A percentile compares a stretch with the other conserved stretches of the same genome.
phyloP scores from a whole-genome alignment of 2,888 invertebrate species.

The Stenchaetothrips biformis region DNA sequence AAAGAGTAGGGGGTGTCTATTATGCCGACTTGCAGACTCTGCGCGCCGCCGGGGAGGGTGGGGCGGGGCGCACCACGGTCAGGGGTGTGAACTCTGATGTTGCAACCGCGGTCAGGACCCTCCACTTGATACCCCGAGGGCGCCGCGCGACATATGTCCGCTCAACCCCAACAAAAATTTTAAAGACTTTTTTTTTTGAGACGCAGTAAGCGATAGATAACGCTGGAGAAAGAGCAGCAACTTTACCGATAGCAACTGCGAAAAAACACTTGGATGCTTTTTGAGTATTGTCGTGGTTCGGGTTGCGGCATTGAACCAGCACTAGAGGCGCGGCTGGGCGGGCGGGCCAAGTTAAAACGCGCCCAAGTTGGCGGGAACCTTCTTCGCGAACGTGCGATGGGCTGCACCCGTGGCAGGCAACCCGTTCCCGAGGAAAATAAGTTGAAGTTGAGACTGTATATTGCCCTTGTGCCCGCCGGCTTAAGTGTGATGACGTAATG shows the following conservation, averaged over 20 bases:
- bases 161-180: too few relatives aligned
- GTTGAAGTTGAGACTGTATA: neutral
- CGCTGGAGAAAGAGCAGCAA: too few relatives aligned
- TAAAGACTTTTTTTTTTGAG: neutral
- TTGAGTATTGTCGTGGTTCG: too few relatives aligned
- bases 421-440: neutral
- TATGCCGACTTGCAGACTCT: neutral
- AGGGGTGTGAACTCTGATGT: conserved; percentile 14
- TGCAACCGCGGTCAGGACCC: conserved; percentile 1
- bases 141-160: neutral
- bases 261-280: too few relatives aligned
- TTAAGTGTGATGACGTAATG: conserved; percentile 20
- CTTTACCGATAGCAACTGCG: too few relatives aligned
- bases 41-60: neutral
- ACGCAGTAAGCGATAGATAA: too few relatives aligned
- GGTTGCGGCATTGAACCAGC: too few relatives aligned
- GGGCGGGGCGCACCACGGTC: neutral
- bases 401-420: neutral
- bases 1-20: conserved; percentile 20
- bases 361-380: too few relatives aligned
- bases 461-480: neutral
- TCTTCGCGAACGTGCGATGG: neutral
- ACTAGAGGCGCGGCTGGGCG: too few relatives aligned
- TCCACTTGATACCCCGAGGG: neutral
- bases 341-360: too few relatives aligned